These are phyloP conservation scores for Sula dactylatra DNA, from an alignment of 2,113 vertebrate species.

Conservation along the genomic window DNA sequence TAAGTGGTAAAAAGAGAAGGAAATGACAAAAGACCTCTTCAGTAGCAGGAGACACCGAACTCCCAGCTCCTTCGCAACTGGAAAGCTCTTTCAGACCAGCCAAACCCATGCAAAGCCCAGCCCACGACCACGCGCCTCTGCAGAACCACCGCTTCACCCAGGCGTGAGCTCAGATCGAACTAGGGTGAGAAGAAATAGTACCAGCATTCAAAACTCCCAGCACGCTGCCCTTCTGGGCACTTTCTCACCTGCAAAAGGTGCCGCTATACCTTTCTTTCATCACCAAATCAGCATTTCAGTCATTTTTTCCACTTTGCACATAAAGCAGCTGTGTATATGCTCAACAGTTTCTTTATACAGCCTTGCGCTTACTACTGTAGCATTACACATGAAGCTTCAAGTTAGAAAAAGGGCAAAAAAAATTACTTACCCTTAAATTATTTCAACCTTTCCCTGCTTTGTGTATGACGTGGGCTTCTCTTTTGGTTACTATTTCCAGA, in stretches of 20 bases:
- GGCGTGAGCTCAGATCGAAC: background rate
- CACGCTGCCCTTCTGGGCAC: background rate
- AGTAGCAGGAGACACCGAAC: background rate
- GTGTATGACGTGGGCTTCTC: slow-evolving; percentile 35
- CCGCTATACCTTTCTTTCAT: background rate
- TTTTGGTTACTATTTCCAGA: slow-evolving; percentile 57
- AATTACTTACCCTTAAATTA: slow-evolving; percentile 60
- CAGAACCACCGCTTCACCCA: background rate
- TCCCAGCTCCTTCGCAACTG: background rate
- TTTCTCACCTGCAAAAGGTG: background rate
- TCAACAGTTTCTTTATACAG: background rate
- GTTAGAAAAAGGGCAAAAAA: background rate
- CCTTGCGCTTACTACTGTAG: background rate
- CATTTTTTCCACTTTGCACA: background rate
- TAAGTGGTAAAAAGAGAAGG: background rate
- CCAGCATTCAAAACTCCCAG: background rate
- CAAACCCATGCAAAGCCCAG: background rate
- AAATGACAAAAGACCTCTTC: background rate
- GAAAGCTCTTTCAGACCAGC: background rate
- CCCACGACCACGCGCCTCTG: rapidly evolving
- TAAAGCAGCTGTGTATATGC: background rate
- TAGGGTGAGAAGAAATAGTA: background rate
- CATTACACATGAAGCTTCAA: background rate
- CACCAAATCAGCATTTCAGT: background rate
- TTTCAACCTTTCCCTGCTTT: slow-evolving; percentile 58